These are phyloP conservation scores for Coremacera marginata DNA, from an alignment of 2,888 invertebrate species.

Conservation along the genomic window DNA sequence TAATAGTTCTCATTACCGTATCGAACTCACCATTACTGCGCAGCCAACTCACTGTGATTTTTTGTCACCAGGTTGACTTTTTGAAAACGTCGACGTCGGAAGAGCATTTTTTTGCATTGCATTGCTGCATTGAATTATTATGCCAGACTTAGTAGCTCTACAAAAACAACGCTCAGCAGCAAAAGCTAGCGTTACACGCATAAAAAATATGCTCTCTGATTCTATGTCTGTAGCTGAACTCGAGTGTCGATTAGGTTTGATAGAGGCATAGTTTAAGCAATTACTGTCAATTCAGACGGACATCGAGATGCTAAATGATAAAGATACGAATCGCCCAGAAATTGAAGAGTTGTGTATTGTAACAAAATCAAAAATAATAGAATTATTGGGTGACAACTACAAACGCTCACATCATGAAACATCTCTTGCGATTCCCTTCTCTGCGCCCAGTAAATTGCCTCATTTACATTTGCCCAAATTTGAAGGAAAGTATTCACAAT, in stretches of 20 bases:
- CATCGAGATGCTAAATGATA: conserved; percentile 12
- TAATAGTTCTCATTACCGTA: no score
- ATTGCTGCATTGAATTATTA: no score
- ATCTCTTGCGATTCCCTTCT: not conserved
- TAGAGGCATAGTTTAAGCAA: conserved; percentile 37
- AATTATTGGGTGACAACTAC: conserved; percentile 7
- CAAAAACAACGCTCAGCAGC: no score
- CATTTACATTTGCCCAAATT: conserved; percentile 1
- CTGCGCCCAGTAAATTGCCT: not conserved
- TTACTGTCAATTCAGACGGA: conserved; percentile 13
- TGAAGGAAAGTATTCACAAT: not conserved
- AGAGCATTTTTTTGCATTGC: no score
- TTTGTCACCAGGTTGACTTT: no score
- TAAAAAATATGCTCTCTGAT: no score
- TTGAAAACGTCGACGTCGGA: no score
- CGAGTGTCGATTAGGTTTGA: conserved; percentile 25
- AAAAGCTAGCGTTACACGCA: no score
- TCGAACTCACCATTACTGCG: no score
- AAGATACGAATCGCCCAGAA: not conserved
- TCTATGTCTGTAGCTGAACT: not conserved
- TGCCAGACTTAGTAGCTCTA: no score
- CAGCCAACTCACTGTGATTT: no score
- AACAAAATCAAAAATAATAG: not conserved
- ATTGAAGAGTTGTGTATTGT: not conserved
- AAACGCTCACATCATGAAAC: not conserved